These are phyloP conservation scores for Uropsilus gracilis DNA, from an alignment of 2,113 vertebrate genomes.

Conservation along the genomic window DNA sequence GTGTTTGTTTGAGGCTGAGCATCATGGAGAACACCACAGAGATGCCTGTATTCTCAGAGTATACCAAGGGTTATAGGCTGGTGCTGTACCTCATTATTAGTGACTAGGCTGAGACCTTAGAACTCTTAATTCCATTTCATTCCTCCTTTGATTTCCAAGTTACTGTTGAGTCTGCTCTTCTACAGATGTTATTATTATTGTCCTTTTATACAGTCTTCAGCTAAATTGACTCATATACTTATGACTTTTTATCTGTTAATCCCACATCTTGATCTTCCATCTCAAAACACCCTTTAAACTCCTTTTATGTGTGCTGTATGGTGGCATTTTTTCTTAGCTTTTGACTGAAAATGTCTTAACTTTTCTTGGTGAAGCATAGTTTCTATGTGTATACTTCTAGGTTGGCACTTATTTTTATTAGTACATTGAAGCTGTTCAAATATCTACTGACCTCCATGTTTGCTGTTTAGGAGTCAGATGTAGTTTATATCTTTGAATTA, in stretches of 20 bases:
- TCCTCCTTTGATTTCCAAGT: background rate
- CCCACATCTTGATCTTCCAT: background rate
- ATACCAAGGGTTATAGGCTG: background rate
- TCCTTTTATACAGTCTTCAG: background rate
- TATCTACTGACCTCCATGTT: background rate
- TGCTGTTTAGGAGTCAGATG: background rate
- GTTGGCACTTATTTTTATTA: background rate
- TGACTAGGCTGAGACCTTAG: background rate
- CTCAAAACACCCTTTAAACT: background rate
- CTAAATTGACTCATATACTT: background rate
- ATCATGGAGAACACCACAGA: background rate
- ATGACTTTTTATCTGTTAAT: background rate
- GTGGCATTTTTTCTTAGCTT: background rate
- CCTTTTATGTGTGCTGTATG: background rate
- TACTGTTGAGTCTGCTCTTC: background rate
- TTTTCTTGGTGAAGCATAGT: background rate
- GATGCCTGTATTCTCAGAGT: background rate
- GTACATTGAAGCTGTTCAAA: background rate
- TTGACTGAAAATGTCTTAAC: background rate
- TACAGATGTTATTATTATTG: background rate
- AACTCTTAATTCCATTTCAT: background rate
- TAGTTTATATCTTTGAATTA: background rate
- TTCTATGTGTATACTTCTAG: background rate
- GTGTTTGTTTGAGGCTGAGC: background rate
- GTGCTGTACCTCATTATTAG: background rate